Percentiles rank a stretch among this genome's conserved stretches.
These are phyloP conservation scores for Poecilia picta DNA, from an alignment of 2,797 vertebrate species.

Conservation along the genomic window DNA sequence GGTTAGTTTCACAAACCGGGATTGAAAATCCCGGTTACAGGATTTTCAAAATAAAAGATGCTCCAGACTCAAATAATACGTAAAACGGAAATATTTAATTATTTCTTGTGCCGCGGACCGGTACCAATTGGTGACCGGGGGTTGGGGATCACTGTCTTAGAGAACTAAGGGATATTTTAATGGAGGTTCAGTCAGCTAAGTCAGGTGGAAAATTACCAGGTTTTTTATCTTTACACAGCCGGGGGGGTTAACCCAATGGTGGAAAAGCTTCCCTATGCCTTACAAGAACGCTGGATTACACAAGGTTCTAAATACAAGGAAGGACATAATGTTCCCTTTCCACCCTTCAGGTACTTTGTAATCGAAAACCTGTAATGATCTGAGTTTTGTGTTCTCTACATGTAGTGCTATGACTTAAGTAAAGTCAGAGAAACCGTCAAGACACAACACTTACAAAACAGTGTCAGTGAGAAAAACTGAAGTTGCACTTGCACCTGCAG, in stretches of 20 bases:
- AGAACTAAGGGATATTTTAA: background rate
- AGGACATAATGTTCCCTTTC: too few relatives aligned
- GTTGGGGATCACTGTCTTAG: too few relatives aligned
- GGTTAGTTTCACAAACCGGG: too few relatives aligned
- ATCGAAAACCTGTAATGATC: background rate
- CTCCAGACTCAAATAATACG: too few relatives aligned
- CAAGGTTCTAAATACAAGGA: too few relatives aligned
- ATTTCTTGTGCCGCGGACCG: too few relatives aligned
- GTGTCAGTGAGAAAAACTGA: background rate
- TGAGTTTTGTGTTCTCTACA: constrained; percentile 2
- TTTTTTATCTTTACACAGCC: constrained; percentile 1
- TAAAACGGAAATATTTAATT: too few relatives aligned
- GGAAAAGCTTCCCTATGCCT: background rate
- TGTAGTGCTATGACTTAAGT: background rate
- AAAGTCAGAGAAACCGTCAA: background rate
- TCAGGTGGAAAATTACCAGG: background rate
- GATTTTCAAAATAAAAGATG: too few relatives aligned
- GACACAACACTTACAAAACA: background rate
- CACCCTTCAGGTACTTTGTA: too few relatives aligned
- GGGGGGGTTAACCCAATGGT: background rate
- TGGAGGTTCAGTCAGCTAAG: background rate
- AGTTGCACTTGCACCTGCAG: background rate
- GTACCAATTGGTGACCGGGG: too few relatives aligned
- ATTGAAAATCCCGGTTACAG: too few relatives aligned
- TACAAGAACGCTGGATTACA: background rate